Evolutionary conservation across 2,113 vertebrate species (phyloP).

Genomic region (Chroicocephalus ridibundus): DNA sequence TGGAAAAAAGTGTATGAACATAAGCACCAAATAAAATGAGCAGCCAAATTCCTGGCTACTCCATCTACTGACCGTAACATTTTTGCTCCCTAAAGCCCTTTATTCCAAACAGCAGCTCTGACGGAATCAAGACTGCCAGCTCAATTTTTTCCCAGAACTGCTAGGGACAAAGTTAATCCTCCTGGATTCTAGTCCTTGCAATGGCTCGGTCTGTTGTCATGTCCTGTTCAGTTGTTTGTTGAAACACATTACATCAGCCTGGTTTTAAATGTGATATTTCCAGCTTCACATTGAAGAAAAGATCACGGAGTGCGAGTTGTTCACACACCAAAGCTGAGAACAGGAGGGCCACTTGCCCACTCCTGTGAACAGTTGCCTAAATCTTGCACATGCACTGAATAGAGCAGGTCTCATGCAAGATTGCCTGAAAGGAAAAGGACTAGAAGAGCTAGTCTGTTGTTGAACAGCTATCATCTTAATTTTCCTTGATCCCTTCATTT

Average conservation of each 20-base stretch:
- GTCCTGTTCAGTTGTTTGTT: neutral
- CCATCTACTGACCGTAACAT: neutral
- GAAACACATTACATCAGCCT: neutral
- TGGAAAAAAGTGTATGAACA: constrained; percentile 25
- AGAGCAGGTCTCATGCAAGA: neutral
- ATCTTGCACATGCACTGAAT: neutral
- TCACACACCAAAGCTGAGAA: neutral
- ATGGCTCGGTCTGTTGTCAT: neutral
- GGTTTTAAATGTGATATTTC: neutral
- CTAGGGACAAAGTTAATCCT: constrained; percentile 26
- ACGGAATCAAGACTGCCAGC: constrained; percentile 1
- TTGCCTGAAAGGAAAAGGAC: neutral
- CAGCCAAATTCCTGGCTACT: constrained; percentile 43
- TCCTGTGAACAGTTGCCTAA: neutral
- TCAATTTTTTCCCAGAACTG: neutral
- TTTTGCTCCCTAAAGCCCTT: constrained; percentile 50
- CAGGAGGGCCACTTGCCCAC: neutral
- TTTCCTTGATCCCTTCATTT: neutral
- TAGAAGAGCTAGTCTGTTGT: neutral
- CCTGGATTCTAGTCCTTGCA: neutral
- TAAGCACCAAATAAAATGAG: constrained; percentile 56
- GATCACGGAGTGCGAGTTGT: neutral
- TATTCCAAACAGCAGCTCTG: constrained; percentile 20
- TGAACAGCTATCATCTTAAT: neutral
- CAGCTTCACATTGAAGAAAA: neutral